Base-by-base conservation (phyloP, 2,113 vertebrate species). In the Conger conger region DNA sequence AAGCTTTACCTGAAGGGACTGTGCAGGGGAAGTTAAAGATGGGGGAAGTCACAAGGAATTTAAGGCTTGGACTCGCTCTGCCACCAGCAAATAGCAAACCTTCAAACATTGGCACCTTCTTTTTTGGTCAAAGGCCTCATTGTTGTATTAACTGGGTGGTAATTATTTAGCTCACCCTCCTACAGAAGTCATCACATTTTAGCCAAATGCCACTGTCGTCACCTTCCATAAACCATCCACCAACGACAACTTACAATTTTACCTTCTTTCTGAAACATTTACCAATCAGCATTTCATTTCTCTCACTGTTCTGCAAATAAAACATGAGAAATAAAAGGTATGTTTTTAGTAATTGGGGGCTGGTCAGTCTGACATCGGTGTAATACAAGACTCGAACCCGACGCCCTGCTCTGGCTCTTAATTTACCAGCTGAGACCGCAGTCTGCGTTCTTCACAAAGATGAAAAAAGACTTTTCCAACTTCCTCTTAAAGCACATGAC, bases 341-440 rank as follows among this genome's bases (percentile, higher is more conserved):
- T 30, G 79, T 40, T 63, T 38, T 63, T 38, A 53, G 57, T 33
- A 18, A n/a, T 27, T 9, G 33, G 76, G 30, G 50, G 83, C 30
- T 30, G 63, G 57, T 54, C 42, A 15, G 73, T 78, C 82, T 11
- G 76, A 78, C 15, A 85, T 16, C 80, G 82, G 73, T 79, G 86
- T 88, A 33, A 4, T 80, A 84, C 36, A 88, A 83, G 81, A 90
- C 86, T 86, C 87, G 90, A 91, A 86, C 88, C 33, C 90, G 84
- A 94, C 87, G 84, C 94, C 86, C 85, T 89, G 33, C 86, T 88
- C 89, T 57, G 91, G 92, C 89, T 88, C 88, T 90, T 94, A 89
- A 90, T 93, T 92, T 88, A 45, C 86, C 54, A 90, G 92, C 92
- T 20, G 87, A 93, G 91, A 92, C 85, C 92, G 93, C 92, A 93